phyloP scores from a whole-genome alignment of 2,113 vertebrate genomes.

The Hyperopisus bebe region DNA sequence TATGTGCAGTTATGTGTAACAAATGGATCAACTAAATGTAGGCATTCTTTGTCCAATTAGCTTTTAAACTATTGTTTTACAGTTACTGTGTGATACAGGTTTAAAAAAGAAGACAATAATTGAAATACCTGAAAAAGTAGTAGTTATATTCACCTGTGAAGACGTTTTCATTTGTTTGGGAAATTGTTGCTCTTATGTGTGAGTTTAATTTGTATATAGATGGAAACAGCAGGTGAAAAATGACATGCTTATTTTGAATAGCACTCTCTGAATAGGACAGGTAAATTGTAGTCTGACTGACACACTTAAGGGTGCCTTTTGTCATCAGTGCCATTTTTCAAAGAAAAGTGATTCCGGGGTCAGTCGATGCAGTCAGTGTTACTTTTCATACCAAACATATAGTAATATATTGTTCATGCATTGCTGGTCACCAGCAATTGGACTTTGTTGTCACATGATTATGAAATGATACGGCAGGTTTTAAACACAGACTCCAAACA shows the following conservation, averaged over 20 bases:
- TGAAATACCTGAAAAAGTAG: neutral
- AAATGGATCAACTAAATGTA: neutral
- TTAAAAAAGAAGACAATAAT: neutral
- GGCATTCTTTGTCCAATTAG: neutral
- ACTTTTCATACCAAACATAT: neutral
- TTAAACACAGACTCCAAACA: neutral
- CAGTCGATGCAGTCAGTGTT: neutral
- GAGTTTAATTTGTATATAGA: neutral
- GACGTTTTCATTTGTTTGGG: neutral
- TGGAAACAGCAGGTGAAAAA: neutral
- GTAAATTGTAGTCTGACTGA: neutral
- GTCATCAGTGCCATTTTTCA: neutral
- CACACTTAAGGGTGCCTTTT: neutral
- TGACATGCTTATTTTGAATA: neutral
- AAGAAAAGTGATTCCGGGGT: neutral
- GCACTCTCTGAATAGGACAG: neutral
- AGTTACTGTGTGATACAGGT: neutral
- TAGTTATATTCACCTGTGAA: neutral
- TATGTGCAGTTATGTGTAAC: slow-evolving; percentile 3
- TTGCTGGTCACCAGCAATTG: neutral
- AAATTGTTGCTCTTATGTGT: neutral
- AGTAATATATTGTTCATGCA: neutral
- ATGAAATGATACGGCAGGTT: neutral
- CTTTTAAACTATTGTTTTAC: neutral
- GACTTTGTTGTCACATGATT: neutral